Conservation (phyloP, 1,140 invertebrate species). For the Drosophila quadrilineata region DNA sequence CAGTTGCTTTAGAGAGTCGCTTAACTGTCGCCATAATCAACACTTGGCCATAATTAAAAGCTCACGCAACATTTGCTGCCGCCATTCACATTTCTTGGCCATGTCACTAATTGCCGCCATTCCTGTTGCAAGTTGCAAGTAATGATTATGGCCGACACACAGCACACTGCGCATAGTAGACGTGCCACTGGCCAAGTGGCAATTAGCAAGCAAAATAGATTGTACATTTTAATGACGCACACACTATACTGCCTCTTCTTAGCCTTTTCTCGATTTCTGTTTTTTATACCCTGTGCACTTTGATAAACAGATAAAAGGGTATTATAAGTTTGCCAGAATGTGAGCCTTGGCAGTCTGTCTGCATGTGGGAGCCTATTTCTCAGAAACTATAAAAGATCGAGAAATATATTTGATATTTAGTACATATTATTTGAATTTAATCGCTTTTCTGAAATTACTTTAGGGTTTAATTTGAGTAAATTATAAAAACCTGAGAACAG, state of each 20-base stretch:
- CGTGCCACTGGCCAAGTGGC: slow-evolving; percentile 68
- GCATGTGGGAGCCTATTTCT: no score
- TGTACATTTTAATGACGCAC: slow-evolving; percentile 76
- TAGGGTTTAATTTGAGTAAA: no score
- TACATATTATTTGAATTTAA: no score
- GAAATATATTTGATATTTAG: no score
- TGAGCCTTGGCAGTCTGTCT: no score
- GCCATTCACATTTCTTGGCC: slow-evolving; percentile 32
- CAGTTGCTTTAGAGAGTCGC: slow-evolving; percentile 19
- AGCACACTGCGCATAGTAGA: no score
- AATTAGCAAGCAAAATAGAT: slow-evolving; percentile 79
- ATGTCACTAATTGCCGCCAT: slow-evolving; percentile 55
- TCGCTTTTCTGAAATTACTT: no score
- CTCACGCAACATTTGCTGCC: slow-evolving; percentile 42
- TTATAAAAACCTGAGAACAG: no score
- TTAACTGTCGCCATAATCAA: slow-evolving; percentile 36
- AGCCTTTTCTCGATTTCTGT: neutral
- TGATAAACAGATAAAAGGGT: no score
- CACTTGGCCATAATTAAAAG: slow-evolving; percentile 50
- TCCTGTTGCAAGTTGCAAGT: slow-evolving; percentile 48
- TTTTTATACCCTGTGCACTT: no score
- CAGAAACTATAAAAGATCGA: no score
- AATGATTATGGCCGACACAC: slow-evolving; percentile 70
- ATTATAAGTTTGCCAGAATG: no score
- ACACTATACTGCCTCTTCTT: slow-evolving; percentile 26